phyloP scores from a whole-genome alignment of 2,888 invertebrate genomes.

The Dasypogon diadema region DNA sequence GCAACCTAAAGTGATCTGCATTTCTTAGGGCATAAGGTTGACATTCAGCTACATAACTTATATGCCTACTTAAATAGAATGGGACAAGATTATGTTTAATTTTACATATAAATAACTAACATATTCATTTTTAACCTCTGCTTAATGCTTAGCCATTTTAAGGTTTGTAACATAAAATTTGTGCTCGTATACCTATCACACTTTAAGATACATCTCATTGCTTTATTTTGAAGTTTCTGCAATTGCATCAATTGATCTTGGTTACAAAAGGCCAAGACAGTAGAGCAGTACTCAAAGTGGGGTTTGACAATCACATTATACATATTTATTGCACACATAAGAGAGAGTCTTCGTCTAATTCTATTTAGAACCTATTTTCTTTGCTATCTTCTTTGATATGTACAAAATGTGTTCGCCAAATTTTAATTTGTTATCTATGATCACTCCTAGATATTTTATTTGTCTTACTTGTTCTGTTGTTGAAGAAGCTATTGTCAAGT shows the following conservation, averaged over 20 bases:
- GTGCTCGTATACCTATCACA: not conserved
- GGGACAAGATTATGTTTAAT: not conserved
- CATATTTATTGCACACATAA: not conserved
- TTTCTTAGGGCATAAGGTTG: not conserved
- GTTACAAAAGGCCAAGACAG: not conserved
- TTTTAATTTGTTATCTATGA: not conserved
- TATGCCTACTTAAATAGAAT: not conserved
- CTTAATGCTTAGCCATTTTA: slow-evolving; percentile 8
- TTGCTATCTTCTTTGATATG: not conserved
- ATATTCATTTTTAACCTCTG: not conserved
- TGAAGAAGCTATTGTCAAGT: not conserved
- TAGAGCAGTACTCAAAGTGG: not conserved
- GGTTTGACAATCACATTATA: not conserved
- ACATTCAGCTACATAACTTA: not conserved
- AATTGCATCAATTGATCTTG: not conserved
- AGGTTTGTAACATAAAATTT: not conserved
- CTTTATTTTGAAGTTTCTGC: not conserved
- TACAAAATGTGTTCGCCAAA: not conserved
- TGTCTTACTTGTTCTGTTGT: not conserved
- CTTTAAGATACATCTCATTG: slow-evolving; percentile 3
- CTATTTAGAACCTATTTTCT: no score
- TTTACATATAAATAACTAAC: not conserved
- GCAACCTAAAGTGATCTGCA: not conserved
- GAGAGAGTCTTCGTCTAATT: not conserved
- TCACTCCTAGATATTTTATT: not conserved